Percentiles rank a stretch among this genome's conserved stretches.
These are phyloP conservation scores for Plectropomus leopardus DNA, from an alignment of 2,113 vertebrate genomes.

Conservation along the genomic window DNA sequence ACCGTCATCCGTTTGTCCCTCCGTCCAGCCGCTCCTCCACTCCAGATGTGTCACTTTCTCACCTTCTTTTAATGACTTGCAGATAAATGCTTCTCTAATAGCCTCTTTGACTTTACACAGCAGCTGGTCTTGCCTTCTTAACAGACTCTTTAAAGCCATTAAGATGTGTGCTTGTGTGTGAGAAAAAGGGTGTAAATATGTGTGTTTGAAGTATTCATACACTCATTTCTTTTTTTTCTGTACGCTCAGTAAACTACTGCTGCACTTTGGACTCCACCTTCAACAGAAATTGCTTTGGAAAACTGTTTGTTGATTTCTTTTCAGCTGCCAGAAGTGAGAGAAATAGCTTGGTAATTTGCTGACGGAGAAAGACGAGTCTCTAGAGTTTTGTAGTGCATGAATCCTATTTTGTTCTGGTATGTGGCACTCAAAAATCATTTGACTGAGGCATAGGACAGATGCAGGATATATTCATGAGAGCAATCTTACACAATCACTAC, in stretches of 20 bases:
- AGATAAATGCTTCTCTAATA: conserved; percentile 73
- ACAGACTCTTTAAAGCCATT: conserved; percentile 58
- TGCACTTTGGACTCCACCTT: conserved; percentile 23
- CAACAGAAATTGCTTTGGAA: conserved; percentile 18
- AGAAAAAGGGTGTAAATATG: background rate
- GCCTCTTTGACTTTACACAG: conserved; percentile 73
- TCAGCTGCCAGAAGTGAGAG: conserved; percentile 38
- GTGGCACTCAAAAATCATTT: conserved; percentile 51
- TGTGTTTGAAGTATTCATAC: conserved; percentile 25
- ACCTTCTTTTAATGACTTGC: conserved; percentile 70
- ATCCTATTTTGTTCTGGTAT: conserved; percentile 36
- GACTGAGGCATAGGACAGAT: conserved; percentile 30
- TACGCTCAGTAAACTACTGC: conserved; percentile 10
- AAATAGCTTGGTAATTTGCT: conserved; percentile 40
- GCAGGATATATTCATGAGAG: conserved; percentile 33
- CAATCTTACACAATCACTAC: conserved; percentile 39
- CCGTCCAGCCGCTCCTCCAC: conserved; percentile 45
- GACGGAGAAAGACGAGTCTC: conserved; percentile 36
- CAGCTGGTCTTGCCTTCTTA: conserved; percentile 64
- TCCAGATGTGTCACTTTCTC: conserved; percentile 67
- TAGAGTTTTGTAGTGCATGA: conserved; percentile 52
- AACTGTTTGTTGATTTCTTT: conserved; percentile 28
- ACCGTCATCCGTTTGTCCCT: conserved; percentile 51
- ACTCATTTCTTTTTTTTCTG: conserved; percentile 4
- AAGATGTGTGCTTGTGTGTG: conserved; percentile 19